Base-by-base conservation (phyloP, 2,797 vertebrate species). In the Picus viridis region DNA sequence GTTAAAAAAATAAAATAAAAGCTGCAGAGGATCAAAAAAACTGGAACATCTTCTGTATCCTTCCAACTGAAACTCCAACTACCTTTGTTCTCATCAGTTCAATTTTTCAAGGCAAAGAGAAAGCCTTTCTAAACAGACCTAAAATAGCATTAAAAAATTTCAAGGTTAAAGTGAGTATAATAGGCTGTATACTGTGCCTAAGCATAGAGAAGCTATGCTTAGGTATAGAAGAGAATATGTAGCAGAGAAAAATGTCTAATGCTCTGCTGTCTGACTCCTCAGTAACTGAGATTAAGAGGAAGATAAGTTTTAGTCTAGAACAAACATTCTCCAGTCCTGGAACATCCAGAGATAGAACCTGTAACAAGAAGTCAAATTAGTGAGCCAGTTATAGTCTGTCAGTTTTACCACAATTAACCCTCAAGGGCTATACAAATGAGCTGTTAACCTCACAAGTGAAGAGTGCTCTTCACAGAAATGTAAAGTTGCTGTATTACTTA, bases 111-210 rank as follows among this genome's bases (percentile, higher is more conserved):
- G 79, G 56, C 54, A 84, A 47, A 90, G 67, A 83, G 65, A 43
- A 84, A 94, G 43, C 39, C 10, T 90, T 93, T 90, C 89, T 69
- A 89, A 94, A 78, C 34, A 85, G 72, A 56, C 24, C 53, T 83
- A 85, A 96, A 93, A 95, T 69, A 89, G 82, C 63, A 86, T 41
- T 81, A 69, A 78, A 84, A 51, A 6, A 53, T 86, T 61, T 75
- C 84, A 94, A 93, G 79, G 92, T 94, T 94, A 70, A 94, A 90
- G 76, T 56, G 84, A 86, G 24, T 68, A 57, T 53, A 88, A 86
- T 69, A 78, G 75, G 57, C 85, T 58, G 39, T 95, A 11, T 49
- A 85, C 17, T 56, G n/a, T 83, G 30, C 34, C 70, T 75, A 49
- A 92, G 51, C 63, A 49, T 7, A 75, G 51, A 81, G 72, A 74